A percentile compares a stretch with the other conserved stretches of the same genome.
Conservation (phyloP, 35 echinoderm and acorn worm species). For the Ophioderma brevispina region DNA sequence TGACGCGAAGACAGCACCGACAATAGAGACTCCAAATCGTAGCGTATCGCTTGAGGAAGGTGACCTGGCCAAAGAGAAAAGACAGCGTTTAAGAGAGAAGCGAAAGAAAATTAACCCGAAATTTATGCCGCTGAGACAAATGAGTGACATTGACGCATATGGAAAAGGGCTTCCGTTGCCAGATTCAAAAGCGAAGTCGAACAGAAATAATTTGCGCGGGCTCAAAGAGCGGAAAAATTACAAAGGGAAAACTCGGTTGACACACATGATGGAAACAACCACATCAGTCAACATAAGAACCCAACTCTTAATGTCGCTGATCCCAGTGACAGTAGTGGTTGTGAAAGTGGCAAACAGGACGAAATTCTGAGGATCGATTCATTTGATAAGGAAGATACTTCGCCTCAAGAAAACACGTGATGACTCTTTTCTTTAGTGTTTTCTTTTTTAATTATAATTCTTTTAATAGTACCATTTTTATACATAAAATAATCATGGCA, state of each 20-base stretch:
- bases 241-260: neutral
- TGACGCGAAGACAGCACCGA: neutral
- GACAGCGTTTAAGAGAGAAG: neutral
- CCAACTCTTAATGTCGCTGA: too few relatives aligned
- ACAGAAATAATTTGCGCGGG: neutral
- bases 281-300: too few relatives aligned
- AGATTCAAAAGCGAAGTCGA: neutral
- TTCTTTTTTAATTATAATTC: too few relatives aligned
- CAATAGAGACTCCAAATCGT: neutral
- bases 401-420: too few relatives aligned
- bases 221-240: neutral
- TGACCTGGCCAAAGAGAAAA: neutral
- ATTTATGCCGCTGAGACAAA: neutral
- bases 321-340: too few relatives aligned
- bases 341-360: too few relatives aligned
- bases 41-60: neutral
- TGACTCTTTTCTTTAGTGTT: too few relatives aligned
- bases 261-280: neutral
- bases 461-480: too few relatives aligned
- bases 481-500: too few relatives aligned
- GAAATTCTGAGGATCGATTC: too few relatives aligned
- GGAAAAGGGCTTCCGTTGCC: neutral
- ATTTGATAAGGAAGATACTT: too few relatives aligned
- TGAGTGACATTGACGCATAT: constrained; percentile 1
- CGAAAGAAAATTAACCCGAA: neutral